Conservation (phyloP, 2,113 vertebrate species). For the Harpagus bidentatus region DNA sequence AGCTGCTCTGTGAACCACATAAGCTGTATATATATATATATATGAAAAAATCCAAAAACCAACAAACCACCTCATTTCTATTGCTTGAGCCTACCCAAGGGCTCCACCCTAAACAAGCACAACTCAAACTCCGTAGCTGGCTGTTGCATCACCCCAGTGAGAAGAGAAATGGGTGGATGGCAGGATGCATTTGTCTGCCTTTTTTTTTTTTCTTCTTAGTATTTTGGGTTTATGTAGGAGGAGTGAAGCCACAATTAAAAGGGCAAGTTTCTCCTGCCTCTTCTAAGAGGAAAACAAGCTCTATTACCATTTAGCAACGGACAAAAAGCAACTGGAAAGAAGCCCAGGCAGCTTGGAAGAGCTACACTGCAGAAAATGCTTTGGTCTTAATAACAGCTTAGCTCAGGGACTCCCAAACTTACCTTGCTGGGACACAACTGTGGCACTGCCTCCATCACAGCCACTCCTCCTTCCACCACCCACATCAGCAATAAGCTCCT, state of each 20-base stretch:
- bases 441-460: background rate
- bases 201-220: background rate
- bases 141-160: constrained; percentile 8
- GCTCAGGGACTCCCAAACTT: background rate
- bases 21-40: background rate
- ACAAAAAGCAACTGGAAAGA: background rate
- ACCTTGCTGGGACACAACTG: background rate
- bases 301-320: background rate
- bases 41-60: background rate
- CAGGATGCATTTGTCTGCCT: background rate
- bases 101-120: background rate
- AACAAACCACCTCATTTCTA: background rate
- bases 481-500: background rate
- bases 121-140: background rate
- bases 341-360: background rate
- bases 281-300: background rate
- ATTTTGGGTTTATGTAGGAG: constrained; percentile 9
- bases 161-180: background rate
- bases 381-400: background rate
- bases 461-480: background rate
- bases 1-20: background rate
- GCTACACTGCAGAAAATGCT: background rate
- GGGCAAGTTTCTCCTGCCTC: background rate
- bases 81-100: background rate
- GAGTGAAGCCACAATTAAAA: background rate